Evolutionary conservation across 2,113 vertebrate genomes (phyloP), one percentile per base, ranked within the genome.

Genomic region (Heterochromis multidens): DNA sequence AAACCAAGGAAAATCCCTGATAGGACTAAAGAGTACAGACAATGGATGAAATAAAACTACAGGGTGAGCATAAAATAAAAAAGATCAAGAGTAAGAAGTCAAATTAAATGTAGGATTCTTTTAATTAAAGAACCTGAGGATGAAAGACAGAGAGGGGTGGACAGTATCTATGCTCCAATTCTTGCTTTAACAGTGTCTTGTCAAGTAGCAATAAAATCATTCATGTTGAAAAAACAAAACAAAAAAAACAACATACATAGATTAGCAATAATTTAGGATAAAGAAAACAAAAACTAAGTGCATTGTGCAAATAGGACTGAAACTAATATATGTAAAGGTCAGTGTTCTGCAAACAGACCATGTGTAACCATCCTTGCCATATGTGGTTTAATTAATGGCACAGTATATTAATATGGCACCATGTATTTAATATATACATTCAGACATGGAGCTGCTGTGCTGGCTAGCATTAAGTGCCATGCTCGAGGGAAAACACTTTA

Each of bases 301-400:
- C 27, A 61, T 29, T 88, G 83, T 93, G 90, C 88, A 93, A 92
- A 91, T 65, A 81, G 58, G 82, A 54, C 61, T 88, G 77, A 16
- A 83, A 49, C 35, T 81, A 79, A 86, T 65, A 85, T 79, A 77
- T 67, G 43, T 61, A 25, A 1, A 37, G 21, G 12, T 80, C 63
- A 63, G 49, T 72, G 78, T 62, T 57, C 63, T 58, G 33, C 49
- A 77, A 56, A 81, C 54, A 61, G 62, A 83, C 46, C 35, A 61
- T 56, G 31, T 43, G 54, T 56, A 6, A 31, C 13, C 14, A 33
- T 52, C 33, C 35, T 80, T 14, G 67, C 58, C 65, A 76, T 11
- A 33, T 52, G 74, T 43, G 14, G 77, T 81, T 79, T 29, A 25
- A 52, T 85, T 1, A 82, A 58, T 72, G 65, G 77, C 70, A 88